Evolutionary conservation across 2,113 vertebrate species (phyloP).

Genomic region (Tyto alba): DNA sequence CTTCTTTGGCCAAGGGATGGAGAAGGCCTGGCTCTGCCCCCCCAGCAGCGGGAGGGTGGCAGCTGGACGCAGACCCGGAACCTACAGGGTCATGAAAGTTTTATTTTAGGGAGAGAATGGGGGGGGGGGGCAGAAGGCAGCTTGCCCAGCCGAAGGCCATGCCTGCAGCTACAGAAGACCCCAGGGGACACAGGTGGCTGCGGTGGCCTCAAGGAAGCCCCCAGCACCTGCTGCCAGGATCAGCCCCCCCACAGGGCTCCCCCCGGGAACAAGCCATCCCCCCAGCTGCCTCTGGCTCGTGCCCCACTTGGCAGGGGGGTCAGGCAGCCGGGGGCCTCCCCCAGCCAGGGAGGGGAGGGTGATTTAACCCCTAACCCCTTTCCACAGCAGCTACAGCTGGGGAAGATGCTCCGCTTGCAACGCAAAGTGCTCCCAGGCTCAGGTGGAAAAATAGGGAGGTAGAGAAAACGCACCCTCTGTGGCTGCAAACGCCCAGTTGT

Average conservation of each 20-base stretch:
- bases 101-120: background rate
- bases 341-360: accelerated
- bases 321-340: background rate
- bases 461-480: accelerated
- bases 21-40: background rate
- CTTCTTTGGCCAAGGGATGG: background rate
- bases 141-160: background rate
- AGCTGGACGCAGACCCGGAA: background rate
- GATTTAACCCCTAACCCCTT: background rate
- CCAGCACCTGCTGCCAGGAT: background rate
- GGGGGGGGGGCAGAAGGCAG: background rate
- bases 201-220: background rate
- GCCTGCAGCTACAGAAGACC: background rate
- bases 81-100: background rate
- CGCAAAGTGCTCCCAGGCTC: background rate
- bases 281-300: background rate
- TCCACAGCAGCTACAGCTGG: accelerated
- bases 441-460: accelerated
- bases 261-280: background rate
- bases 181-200: background rate
- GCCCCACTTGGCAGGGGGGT: background rate
- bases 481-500: background rate
- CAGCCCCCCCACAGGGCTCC: background rate
- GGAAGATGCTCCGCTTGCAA: background rate
- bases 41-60: background rate